Percentiles rank a stretch among this genome's conserved stretches.
These are phyloP conservation scores for Osmoderma eremita DNA, from an alignment of 2,888 invertebrate genomes.

Conservation along the genomic window DNA sequence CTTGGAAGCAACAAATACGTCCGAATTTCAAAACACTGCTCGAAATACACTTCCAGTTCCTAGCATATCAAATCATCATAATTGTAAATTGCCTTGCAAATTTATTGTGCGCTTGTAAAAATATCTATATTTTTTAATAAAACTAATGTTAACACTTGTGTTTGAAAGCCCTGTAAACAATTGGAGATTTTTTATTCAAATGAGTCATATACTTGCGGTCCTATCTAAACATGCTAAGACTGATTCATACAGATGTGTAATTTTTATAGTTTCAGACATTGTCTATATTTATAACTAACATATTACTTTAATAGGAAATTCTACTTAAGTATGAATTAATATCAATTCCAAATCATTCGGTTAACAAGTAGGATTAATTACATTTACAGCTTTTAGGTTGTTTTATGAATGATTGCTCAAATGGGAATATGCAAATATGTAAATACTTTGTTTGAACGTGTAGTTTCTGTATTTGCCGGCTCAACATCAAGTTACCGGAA, in stretches of 20 bases:
- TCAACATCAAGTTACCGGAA: no score
- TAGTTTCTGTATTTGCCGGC: no score
- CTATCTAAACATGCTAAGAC: slow-evolving; percentile 17
- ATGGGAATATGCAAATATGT: no score
- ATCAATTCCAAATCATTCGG: background rate
- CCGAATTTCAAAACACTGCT: slow-evolving; percentile 6
- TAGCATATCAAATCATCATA: slow-evolving; percentile 11
- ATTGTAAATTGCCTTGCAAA: slow-evolving; percentile 7
- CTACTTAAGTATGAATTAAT: background rate
- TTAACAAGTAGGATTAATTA: background rate
- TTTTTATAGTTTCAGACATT: background rate
- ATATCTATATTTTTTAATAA: slow-evolving; percentile 26
- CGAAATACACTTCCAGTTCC: slow-evolving; percentile 13
- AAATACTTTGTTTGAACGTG: no score
- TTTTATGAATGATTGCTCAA: no score
- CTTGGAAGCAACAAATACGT: slow-evolving; percentile 2
- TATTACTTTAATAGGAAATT: background rate
- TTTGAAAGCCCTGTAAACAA: slow-evolving; percentile 9
- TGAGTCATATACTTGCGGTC: slow-evolving; percentile 14
- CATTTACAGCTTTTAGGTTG: no score
- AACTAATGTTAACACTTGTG: slow-evolving; percentile 11
- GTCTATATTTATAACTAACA: background rate
- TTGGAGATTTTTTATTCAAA: slow-evolving; percentile 1
- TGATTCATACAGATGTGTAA: slow-evolving; percentile 18
- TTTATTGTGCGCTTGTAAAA: background rate